phyloP scores from a whole-genome alignment of 2,113 vertebrate genomes.

The Pelvicachromis taeniatus region DNA sequence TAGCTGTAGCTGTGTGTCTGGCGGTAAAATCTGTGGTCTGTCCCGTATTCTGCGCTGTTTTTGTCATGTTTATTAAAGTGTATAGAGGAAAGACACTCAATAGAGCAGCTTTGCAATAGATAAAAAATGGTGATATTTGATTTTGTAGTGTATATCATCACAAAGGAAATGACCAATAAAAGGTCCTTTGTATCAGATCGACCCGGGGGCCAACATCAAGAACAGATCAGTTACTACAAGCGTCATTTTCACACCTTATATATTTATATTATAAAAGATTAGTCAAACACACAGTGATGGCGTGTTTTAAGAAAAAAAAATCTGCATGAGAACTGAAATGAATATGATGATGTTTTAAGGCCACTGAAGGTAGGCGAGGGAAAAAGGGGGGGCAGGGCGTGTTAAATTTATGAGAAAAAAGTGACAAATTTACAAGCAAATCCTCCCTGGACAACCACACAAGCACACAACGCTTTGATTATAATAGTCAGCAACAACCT shows the following conservation, averaged over 20 bases:
- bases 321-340: not conserved
- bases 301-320: not conserved
- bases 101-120: not conserved
- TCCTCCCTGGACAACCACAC: not conserved
- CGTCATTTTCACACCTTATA: not conserved
- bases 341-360: no score
- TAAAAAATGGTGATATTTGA: not conserved
- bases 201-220: not conserved
- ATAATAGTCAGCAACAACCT: not conserved
- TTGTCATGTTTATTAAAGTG: not conserved
- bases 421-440: not conserved
- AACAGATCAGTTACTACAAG: not conserved
- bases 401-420: not conserved
- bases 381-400: no score
- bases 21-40: not conserved
- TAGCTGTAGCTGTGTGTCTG: not conserved
- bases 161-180: not conserved
- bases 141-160: not conserved
- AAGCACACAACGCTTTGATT: no score
- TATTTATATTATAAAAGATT: not conserved
- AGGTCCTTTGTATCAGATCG: not conserved
- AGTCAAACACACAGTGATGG: not conserved
- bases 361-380: no score
- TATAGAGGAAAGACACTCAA: not conserved
- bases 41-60: not conserved